Conservation (phyloP, 2,888 invertebrate genomes). For the Operophtera brumata region DNA sequence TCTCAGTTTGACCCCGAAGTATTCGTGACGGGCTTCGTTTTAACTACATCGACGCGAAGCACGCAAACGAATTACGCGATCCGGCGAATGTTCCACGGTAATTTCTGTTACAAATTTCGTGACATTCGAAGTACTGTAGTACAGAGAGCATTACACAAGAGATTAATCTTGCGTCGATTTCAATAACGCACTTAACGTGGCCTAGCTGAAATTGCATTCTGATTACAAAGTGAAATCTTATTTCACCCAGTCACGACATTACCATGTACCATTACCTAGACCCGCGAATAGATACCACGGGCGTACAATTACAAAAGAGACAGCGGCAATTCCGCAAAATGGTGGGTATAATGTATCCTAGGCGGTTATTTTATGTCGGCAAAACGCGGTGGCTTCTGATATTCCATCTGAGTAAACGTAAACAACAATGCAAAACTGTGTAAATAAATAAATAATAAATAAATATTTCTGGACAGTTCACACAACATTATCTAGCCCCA, state of each 20-base stretch:
- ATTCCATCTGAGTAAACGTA: conserved; percentile 41
- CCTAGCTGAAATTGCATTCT: conserved; percentile 44
- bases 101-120: conserved; percentile 56
- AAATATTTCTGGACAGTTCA: no score
- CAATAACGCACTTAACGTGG: conserved; percentile 43
- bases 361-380: conserved; percentile 40
- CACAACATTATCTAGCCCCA: no score
- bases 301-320: conserved; percentile 48
- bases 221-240: conserved; percentile 52
- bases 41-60: conserved; percentile 48
- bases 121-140: conserved; percentile 47
- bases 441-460: no score
- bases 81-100: conserved; percentile 57
- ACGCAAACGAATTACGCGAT: conserved; percentile 60
- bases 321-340: conserved; percentile 50
- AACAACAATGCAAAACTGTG: conserved; percentile 35
- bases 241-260: conserved; percentile 60
- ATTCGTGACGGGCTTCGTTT: conserved; percentile 60
- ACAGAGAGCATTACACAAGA: conserved; percentile 49
- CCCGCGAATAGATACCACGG: conserved; percentile 46
- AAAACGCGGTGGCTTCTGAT: conserved; percentile 45
- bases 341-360: conserved; percentile 45
- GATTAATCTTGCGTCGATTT: conserved; percentile 46
- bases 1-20: conserved; percentile 55
- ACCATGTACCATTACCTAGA: conserved; percentile 54